These are phyloP conservation scores for Tupaia tana DNA, from an alignment of 2,113 vertebrate species.

Conservation along the genomic window DNA sequence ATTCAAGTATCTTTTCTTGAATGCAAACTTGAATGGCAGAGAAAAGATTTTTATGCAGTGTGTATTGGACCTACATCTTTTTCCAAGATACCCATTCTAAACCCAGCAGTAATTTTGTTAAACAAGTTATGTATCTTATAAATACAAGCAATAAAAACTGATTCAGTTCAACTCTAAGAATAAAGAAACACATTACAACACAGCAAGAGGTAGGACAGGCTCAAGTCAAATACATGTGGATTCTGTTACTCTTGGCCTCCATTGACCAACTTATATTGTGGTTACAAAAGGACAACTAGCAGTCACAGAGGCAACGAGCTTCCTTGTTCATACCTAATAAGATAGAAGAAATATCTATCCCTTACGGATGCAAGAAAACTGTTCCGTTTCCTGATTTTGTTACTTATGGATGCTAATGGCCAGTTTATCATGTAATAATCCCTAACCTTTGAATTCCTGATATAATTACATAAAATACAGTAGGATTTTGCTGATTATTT, in stretches of 20 bases:
- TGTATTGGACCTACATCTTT: neutral
- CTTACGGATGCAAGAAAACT: neutral
- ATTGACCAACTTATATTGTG: neutral
- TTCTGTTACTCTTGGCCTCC: neutral
- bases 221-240: neutral
- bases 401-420: neutral
- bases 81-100: neutral
- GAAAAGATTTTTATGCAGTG: neutral
- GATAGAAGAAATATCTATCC: neutral
- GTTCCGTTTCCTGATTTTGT: neutral
- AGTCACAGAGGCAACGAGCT: neutral
- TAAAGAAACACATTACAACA: neutral
- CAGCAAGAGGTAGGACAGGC: too few species aligned
- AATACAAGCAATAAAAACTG: neutral
- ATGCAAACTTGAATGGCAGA: neutral
- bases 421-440: neutral
- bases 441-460: neutral
- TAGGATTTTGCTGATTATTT: neutral
- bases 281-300: neutral
- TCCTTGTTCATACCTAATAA: neutral
- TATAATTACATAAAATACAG: neutral
- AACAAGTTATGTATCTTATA: neutral
- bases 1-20: neutral
- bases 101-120: conserved; percentile 7
- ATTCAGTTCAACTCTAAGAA: neutral